These are phyloP conservation scores for Balaeniceps rex DNA, from an alignment of 2,113 vertebrate species.

Conservation along the genomic window DNA sequence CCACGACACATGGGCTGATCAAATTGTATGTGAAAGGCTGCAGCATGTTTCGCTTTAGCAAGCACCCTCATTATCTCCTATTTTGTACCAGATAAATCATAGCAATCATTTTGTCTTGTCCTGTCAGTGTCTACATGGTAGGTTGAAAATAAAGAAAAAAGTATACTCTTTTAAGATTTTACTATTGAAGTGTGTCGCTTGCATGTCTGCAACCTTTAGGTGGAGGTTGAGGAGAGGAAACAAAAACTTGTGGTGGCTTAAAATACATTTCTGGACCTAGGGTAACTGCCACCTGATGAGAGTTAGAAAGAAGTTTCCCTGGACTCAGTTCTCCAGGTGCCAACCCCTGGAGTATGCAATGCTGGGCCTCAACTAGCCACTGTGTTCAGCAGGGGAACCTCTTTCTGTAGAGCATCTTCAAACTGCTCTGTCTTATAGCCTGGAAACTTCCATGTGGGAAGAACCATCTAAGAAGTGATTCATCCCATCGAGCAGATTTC, in stretches of 20 bases:
- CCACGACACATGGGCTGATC: not conserved
- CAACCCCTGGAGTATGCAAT: accelerated
- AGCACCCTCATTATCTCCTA: not conserved
- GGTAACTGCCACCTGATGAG: not conserved
- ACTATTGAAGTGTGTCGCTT: not conserved
- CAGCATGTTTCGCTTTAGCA: not conserved
- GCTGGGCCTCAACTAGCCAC: not conserved
- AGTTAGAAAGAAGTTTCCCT: not conserved
- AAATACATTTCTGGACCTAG: not conserved
- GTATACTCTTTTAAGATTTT: not conserved
- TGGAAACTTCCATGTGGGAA: not conserved
- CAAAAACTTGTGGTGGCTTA: not conserved
- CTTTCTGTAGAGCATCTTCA: not conserved
- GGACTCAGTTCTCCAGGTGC: not conserved
- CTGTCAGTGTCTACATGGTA: not conserved
- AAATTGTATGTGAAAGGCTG: not conserved
- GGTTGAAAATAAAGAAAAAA: not conserved
- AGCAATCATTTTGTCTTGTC: not conserved
- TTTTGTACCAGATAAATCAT: not conserved
- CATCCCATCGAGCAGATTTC: not conserved
- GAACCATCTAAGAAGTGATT: not conserved
- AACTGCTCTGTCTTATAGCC: not conserved
- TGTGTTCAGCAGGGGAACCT: not conserved
- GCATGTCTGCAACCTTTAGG: not conserved
- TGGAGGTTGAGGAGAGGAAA: not conserved